These are phyloP conservation scores for Diabrotica virgifera DNA, from an alignment of 1,140 invertebrate genomes.

Conservation along the genomic window DNA sequence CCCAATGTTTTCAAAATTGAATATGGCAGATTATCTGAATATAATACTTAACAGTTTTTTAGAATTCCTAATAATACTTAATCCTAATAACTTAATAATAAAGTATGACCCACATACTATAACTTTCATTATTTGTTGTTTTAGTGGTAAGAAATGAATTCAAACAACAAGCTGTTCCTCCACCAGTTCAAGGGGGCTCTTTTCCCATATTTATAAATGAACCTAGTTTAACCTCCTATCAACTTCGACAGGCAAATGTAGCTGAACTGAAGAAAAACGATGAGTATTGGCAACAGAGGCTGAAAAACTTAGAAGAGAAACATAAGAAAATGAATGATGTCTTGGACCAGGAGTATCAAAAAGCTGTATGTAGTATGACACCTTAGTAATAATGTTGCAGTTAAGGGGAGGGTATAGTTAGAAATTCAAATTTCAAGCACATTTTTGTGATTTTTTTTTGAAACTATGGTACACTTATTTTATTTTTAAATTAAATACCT, in stretches of 20 bases:
- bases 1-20: no score
- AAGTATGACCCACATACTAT: neutral
- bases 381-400: conserved; percentile 1
- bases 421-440: no score
- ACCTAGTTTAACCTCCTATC: conserved; percentile 44
- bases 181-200: conserved; percentile 9
- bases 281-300: conserved; percentile 54
- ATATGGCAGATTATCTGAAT: no score
- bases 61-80: no score
- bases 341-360: conserved; percentile 54
- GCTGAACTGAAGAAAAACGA: conserved; percentile 48
- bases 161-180: conserved; percentile 8
- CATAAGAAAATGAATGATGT: conserved; percentile 52
- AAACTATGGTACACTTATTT: no score
- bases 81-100: no score
- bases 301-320: conserved; percentile 51
- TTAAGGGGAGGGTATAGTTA: no score
- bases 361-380: conserved; percentile 44
- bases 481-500: no score
- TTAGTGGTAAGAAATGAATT: conserved; percentile 26
- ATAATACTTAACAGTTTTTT: no score
- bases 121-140: conserved; percentile 12
- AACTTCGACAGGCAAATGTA: conserved; percentile 44
- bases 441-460: no score
- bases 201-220: conserved; percentile 39